Base-by-base conservation (phyloP, 2,113 vertebrate genomes). In the Micronycteris hirsuta region DNA sequence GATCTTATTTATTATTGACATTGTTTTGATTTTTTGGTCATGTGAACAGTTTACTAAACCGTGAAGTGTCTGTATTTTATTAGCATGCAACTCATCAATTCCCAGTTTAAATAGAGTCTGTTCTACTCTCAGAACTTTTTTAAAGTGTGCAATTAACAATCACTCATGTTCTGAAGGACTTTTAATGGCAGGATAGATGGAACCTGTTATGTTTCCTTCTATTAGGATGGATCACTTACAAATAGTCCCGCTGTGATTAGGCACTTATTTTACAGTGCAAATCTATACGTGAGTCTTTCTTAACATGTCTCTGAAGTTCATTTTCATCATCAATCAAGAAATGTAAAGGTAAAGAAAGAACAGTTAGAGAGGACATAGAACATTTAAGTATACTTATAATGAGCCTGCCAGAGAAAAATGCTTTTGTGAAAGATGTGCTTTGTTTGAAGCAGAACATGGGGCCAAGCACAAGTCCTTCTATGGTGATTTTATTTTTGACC, bases 221-320 rank as follows among this genome's bases (percentile, higher is more conserved):
- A 16, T 95, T 92, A 96, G 91, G 70, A 97, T 97, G 65, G 89
- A 96, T 96, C 52, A 95, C 74, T 97, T 95, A 95, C 24, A 92
- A 96, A 95, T 89, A 93, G 94, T 83, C 94, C 96, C 80, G 1
- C 49, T 93, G 96, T 93, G 88, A 96, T 96, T 86, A 97, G 58
- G 36, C 78, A 94, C 94, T 96, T 94, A 97, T 95, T 96, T 87
- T 91, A 94, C 82, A 87, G 83, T 43, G 28, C 36, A 97, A 97
- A 97, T 97, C 96, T 97, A 93, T 97, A 97, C 22, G 10, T 5
- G 45, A 71, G 94, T 95, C 78, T 95, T 97, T 97, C 83, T 96
- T 89, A 94, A 92, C 80, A 70, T 83, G 90, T 89, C 94, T 96
- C 76, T 93, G 70, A 95, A 94, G 95, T 93, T 97, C 5, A 1